Evolutionary conservation across 2,888 invertebrate species (phyloP).

Genomic region (Busseola fusca): DNA sequence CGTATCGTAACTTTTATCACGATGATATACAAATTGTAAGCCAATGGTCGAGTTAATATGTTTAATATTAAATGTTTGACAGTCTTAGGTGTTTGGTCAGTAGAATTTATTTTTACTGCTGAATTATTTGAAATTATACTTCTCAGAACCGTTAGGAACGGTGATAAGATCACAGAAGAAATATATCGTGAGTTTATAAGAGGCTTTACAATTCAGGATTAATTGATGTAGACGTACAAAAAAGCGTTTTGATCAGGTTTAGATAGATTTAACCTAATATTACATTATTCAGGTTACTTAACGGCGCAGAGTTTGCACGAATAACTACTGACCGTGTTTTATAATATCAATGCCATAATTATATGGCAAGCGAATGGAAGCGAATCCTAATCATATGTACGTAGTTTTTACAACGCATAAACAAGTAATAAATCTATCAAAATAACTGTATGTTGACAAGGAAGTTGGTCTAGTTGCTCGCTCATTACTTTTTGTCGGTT

Average conservation of each 20-base stretch:
- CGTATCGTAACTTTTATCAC: constrained; percentile 26
- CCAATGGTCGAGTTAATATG: constrained; percentile 7
- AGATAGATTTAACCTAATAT: constrained; percentile 42
- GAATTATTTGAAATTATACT: constrained; percentile 6
- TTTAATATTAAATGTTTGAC: constrained; percentile 2
- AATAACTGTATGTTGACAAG: constrained; percentile 78
- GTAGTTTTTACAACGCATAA: constrained; percentile 58
- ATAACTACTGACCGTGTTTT: constrained; percentile 51
- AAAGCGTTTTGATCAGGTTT: constrained; percentile 37
- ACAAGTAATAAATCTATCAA: constrained; percentile 67
- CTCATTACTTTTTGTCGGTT: constrained; percentile 70
- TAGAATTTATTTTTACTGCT: not conserved
- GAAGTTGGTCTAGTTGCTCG: constrained; percentile 77
- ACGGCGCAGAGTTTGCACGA: constrained; percentile 45
- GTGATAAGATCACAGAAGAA: constrained; percentile 2
- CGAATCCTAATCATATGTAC: constrained; percentile 51
- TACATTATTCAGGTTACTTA: constrained; percentile 56
- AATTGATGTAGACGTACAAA: constrained; percentile 21
- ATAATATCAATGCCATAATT: constrained; percentile 61
- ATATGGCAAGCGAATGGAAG: too few relatives aligned
- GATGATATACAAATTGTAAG: constrained; percentile 27
- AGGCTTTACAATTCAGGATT: not conserved
- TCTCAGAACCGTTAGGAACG: constrained; percentile 2
- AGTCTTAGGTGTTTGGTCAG: not conserved
- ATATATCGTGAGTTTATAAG: constrained; percentile 5